Evolutionary conservation across 2,113 vertebrate genomes (phyloP).

Genomic region (Phaethornis superciliosus): DNA sequence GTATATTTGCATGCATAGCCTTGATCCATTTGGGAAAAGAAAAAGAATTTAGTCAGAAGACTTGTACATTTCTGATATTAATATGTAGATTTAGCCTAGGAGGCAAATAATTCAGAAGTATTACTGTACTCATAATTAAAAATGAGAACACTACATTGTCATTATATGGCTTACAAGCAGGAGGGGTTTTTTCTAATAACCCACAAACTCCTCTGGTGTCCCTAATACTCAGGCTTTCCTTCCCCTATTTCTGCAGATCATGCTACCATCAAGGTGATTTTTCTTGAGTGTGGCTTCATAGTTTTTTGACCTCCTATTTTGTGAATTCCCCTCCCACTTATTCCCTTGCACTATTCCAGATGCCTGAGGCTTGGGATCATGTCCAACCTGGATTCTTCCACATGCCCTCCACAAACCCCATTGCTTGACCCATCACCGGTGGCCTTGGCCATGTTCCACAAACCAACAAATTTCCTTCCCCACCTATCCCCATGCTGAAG

Average conservation of each 20-base stretch:
- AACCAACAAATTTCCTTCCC: not conserved
- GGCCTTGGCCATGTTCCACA: not conserved
- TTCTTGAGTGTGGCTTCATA: not conserved
- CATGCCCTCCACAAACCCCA: not conserved
- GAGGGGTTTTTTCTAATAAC: not conserved
- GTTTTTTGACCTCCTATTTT: not conserved
- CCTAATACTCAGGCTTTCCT: not conserved
- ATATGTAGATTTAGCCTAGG: conserved; percentile 17
- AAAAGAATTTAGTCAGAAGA: conserved; percentile 13
- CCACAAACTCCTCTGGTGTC: not conserved
- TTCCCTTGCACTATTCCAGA: not conserved
- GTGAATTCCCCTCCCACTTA: not conserved
- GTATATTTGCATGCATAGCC: not conserved
- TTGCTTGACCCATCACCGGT: fast-evolving
- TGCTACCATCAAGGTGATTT: not conserved
- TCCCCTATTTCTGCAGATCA: not conserved
- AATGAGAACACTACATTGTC: not conserved
- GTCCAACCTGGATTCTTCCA: not conserved
- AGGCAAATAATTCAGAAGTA: conserved; percentile 21
- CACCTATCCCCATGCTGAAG: not conserved
- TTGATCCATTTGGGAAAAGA: not conserved
- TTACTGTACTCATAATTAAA: not conserved
- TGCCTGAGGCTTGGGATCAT: not conserved
- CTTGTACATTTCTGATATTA: not conserved
- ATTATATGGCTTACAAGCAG: not conserved